Evolutionary conservation across 2,888 invertebrate genomes (phyloP).

Genomic region (Plusia festucae): DNA sequence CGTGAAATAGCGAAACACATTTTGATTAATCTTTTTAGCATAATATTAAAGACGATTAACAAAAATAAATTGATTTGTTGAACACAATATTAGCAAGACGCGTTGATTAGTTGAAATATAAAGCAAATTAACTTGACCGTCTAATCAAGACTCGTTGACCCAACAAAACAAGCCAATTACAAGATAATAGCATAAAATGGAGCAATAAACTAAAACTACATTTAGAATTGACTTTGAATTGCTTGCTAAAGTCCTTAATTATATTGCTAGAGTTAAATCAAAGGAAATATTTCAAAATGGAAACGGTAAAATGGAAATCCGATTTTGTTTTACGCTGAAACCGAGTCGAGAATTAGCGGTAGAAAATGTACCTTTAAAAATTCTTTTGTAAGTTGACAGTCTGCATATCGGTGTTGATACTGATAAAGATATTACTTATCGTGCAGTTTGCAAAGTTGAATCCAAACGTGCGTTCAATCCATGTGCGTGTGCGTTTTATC

Average conservation of each 20-base stretch:
- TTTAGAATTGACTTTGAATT: slow-evolving; percentile 18
- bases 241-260: slow-evolving; percentile 18
- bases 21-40: neutral
- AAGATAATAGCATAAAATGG: slow-evolving; percentile 9
- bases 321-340: slow-evolving; percentile 61
- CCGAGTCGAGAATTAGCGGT: slow-evolving; percentile 18
- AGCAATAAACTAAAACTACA: slow-evolving; percentile 22
- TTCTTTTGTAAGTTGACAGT: neutral
- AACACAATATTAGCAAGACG: neutral
- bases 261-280: slow-evolving; percentile 13
- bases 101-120: neutral
- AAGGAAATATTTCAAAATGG: slow-evolving; percentile 10
- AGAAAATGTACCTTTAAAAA: slow-evolving; percentile 25
- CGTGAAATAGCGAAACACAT: no score
- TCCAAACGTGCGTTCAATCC: no score
- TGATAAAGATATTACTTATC: no score
- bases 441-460: no score
- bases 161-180: slow-evolving; percentile 27
- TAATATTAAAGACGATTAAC: neutral
- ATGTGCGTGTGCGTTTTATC: no score
- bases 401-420: neutral
- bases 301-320: slow-evolving; percentile 54
- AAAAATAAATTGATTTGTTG: neutral
- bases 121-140: neutral
- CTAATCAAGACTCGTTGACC: neutral